Conservation (phyloP, 2,888 invertebrate genomes). For the Leucozona laternaria region DNA sequence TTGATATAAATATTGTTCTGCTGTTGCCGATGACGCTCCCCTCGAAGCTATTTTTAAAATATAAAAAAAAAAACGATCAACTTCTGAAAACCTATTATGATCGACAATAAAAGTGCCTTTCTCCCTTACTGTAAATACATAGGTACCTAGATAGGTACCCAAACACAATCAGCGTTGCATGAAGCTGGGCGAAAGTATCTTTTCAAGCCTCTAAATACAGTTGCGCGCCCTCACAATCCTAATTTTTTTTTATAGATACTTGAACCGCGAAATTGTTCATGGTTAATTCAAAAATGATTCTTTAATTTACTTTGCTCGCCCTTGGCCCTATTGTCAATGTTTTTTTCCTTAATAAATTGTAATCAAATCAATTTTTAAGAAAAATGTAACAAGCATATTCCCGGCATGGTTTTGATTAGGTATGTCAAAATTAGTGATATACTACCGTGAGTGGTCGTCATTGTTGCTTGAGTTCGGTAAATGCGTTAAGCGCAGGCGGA, state of each 20-base stretch:
- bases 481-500: constrained; percentile 49
- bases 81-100: constrained; percentile 15
- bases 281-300: constrained; percentile 61
- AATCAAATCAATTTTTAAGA: constrained; percentile 39
- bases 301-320: constrained; percentile 35
- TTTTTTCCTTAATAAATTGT: constrained; percentile 6
- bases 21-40: constrained; percentile 35
- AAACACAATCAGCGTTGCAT: constrained; percentile 19
- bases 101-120: constrained; percentile 20
- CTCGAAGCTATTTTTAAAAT: neutral
- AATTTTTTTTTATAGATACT: neutral
- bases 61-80: neutral
- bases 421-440: constrained; percentile 37
- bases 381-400: neutral
- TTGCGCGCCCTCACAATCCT: constrained; percentile 8
- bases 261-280: constrained; percentile 59
- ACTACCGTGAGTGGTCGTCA: constrained; percentile 51
- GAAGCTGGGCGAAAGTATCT: constrained; percentile 19
- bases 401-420: neutral
- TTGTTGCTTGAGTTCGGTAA: constrained; percentile 44
- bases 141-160: too few species aligned
- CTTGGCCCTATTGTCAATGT: constrained; percentile 33
- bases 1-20: constrained; percentile 50
- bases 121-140: constrained; percentile 9
- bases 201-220: neutral